Evolutionary conservation across 2,888 invertebrate species (phyloP).

Genomic region (Colostygia pectinataria): DNA sequence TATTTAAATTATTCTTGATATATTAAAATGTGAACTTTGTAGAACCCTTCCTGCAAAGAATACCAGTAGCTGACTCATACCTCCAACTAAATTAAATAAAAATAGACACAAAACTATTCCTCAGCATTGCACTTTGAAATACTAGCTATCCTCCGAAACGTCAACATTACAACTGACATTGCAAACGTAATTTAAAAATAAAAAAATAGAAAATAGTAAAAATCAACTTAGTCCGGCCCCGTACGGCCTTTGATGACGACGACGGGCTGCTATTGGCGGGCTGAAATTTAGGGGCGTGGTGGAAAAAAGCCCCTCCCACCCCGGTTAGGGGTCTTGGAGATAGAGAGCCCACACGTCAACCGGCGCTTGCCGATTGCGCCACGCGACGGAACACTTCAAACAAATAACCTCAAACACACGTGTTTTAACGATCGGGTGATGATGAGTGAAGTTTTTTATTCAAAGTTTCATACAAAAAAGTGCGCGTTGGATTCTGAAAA

Average conservation of each 20-base stretch:
- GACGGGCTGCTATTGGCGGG: slow-evolving; percentile 56
- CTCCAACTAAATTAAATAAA: slow-evolving; percentile 18
- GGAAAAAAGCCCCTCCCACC: slow-evolving; percentile 61
- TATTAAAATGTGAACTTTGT: slow-evolving; percentile 2
- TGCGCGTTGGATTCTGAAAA: slow-evolving; percentile 26
- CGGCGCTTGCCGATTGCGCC: slow-evolving; percentile 78
- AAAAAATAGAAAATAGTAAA: slow-evolving; percentile 73
- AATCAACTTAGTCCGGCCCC: slow-evolving; percentile 75
- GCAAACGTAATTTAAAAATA: slow-evolving; percentile 62
- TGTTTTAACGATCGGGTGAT: slow-evolving; percentile 38
- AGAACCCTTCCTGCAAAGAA: slow-evolving; percentile 14
- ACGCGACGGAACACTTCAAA: slow-evolving; percentile 56
- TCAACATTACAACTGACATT: slow-evolving; percentile 66
- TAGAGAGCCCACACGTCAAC: slow-evolving; percentile 71
- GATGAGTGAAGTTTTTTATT: slow-evolving; percentile 29
- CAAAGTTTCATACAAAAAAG: not conserved
- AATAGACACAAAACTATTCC: slow-evolving; percentile 40
- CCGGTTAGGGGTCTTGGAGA: slow-evolving; percentile 65
- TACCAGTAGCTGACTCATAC: slow-evolving; percentile 26
- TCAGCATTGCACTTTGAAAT: slow-evolving; percentile 48
- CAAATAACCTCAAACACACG: slow-evolving; percentile 54
- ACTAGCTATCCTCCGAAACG: slow-evolving; percentile 56
- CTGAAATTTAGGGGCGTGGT: slow-evolving; percentile 61
- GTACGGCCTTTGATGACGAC: slow-evolving; percentile 67
- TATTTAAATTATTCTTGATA: not conserved